Conservation (phyloP, 1,140 invertebrate species). For the Ephestia elutella region DNA sequence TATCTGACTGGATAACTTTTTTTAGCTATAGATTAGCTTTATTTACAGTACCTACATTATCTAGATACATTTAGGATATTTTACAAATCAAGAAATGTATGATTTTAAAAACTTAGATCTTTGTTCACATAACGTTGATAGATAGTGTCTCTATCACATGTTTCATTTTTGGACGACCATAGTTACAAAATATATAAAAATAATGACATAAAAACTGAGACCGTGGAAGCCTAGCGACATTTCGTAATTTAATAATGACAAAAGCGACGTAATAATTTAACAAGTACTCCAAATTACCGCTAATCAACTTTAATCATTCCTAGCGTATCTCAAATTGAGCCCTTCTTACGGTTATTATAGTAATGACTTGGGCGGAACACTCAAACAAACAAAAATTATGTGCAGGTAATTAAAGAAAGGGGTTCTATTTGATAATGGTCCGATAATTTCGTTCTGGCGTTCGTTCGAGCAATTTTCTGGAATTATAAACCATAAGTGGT, state of each 20-base stretch:
- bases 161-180: no score
- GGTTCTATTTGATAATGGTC: slow-evolving; percentile 66
- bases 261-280: slow-evolving; percentile 45
- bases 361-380: slow-evolving; percentile 57
- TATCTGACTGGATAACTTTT: no score
- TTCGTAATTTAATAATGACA: slow-evolving; percentile 31
- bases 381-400: slow-evolving; percentile 69
- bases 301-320: slow-evolving; percentile 64
- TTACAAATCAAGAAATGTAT: no score
- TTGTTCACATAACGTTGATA: no score
- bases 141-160: no score
- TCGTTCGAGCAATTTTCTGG: slow-evolving; percentile 58
- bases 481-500: slow-evolving; percentile 62
- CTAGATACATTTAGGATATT: no score
- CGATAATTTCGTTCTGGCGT: slow-evolving; percentile 57
- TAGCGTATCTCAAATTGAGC: slow-evolving; percentile 52
- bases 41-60: no score
- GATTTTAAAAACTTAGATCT: no score
- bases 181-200: background rate
- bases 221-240: slow-evolving; percentile 5
- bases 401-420: slow-evolving; percentile 70
- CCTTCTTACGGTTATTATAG: slow-evolving; percentile 53
- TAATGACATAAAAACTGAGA: slow-evolving; percentile 5
- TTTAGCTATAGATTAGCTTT: no score
- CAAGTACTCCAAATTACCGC: slow-evolving; percentile 52